Base-by-base conservation (phyloP, 53 echinoderm and acorn worm species). In the Echinometra lucunter region DNA sequence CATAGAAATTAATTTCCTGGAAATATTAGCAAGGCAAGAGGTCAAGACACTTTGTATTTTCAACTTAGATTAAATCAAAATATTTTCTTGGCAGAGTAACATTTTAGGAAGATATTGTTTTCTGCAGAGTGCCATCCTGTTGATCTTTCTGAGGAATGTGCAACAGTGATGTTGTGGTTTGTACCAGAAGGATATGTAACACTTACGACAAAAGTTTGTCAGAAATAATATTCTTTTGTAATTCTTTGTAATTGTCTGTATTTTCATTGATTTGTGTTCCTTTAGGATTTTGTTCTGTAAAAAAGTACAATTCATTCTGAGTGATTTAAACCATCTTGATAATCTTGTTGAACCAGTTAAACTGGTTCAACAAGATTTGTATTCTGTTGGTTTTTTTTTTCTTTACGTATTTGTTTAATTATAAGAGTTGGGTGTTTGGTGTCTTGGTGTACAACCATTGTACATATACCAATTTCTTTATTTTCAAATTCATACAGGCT, bases 11-110 rank as follows among this genome's bases (percentile, higher is more conserved):
- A 49, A 85, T 49, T 85, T 85, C 53, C 85, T 85, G 53, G 85
- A 85, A 49, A 47, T 49, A 30, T 49, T 49, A 49, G 45, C 45
- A 49, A 47, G 47, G 28, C 53, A 42, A 44, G 81, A 25, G 81
- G 85, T 85, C 85, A 85, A 85, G 85, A 28, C 85, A 85, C 85
- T 85, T 49, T 85, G 13, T 49, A 28, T n/a, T 85, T 85, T 85
- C 85, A 85, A 85, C 28, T 85, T 28, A 3, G 37, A 49, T 85
- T 85, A 53, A 85, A 53, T 47, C 49, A 47, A 49, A 85, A 47
- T 47, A 47, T n/a, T 85, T 45, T 83, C 27, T 85, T 45, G 85
- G 49, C 49, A 85, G 9, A n/a, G 30, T 27, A 49, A 85, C 49
- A 85, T 85, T 49, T 49, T 49, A 37, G 2, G 1, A 13, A 47